A percentile compares a stretch with the other conserved stretches of the same genome.
phyloP scores from a whole-genome alignment of 2,797 vertebrate species.

The Benthosema pterotum region DNA sequence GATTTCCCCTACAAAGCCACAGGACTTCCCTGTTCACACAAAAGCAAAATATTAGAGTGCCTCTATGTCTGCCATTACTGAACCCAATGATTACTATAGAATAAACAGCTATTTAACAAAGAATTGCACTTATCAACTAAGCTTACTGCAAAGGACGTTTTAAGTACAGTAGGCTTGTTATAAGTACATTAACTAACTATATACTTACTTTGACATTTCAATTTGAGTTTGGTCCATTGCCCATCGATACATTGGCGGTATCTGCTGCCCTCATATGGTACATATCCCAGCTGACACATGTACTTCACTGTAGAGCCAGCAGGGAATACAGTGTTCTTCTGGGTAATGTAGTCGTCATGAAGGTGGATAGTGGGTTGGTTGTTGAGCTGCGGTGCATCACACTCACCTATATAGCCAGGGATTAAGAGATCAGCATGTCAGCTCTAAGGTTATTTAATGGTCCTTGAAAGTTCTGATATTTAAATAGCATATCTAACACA shows the following conservation, averaged over 20 bases:
- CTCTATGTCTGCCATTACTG: no score
- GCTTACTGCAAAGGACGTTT: no score
- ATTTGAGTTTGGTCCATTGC: constrained; percentile 51
- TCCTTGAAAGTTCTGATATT: no score
- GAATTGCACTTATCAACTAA: no score
- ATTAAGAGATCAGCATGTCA: no score
- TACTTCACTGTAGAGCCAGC: constrained; percentile 47
- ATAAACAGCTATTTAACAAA: no score
- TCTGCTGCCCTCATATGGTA: constrained; percentile 31
- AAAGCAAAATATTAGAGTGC: neutral
- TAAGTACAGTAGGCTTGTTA: no score
- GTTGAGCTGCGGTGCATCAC: constrained; percentile 30
- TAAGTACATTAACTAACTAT: neutral
- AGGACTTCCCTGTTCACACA: constrained; percentile 52
- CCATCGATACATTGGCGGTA: constrained; percentile 49
- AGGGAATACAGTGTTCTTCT: constrained; percentile 25
- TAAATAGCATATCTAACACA: no score
- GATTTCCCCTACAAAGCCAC: constrained; percentile 76
- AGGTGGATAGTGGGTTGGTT: constrained; percentile 24
- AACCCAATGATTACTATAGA: no score
- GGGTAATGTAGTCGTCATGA: constrained; percentile 8
- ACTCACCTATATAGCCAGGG: constrained; percentile 38
- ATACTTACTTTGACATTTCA: constrained; percentile 70
- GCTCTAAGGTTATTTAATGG: no score
- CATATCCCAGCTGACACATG: constrained; percentile 57